Evolutionary conservation across 2,888 invertebrate genomes (phyloP).

Genomic region (Gortyna flavago): DNA sequence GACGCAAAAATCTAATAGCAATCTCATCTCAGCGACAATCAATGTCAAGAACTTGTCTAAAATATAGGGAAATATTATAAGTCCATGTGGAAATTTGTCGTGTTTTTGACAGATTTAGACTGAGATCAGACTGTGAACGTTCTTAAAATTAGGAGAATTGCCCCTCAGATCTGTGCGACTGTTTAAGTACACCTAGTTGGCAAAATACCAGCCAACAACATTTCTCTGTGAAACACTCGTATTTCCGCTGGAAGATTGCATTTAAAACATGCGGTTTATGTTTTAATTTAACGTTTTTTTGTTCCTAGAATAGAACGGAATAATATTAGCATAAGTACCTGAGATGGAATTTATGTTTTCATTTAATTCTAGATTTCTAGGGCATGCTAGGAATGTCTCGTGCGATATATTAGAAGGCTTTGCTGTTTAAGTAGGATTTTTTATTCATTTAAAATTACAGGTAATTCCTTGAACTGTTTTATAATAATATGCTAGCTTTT

Average conservation of each 20-base stretch:
- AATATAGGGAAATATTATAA: too few relatives aligned
- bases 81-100: too few relatives aligned
- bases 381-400: not conserved
- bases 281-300: conserved; percentile 40
- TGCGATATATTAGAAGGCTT: not conserved
- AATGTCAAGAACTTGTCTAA: too few relatives aligned
- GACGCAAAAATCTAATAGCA: too few relatives aligned
- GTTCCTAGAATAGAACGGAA: conserved; percentile 29
- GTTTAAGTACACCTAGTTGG: not conserved
- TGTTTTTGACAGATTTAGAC: too few relatives aligned
- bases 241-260: conserved; percentile 38
- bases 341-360: conserved; percentile 23
- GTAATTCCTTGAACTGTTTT: not conserved
- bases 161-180: too few relatives aligned
- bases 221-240: conserved; percentile 14
- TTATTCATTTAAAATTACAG: not conserved
- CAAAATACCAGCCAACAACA: conserved; percentile 1
- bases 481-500: not conserved
- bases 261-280: conserved; percentile 35
- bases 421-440: conserved; percentile 1
- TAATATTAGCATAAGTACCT: conserved; percentile 49
- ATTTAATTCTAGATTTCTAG: conserved; percentile 25
- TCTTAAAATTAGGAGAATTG: too few relatives aligned
- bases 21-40: too few relatives aligned
- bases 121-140: too few relatives aligned